Evolutionary conservation across 1,140 invertebrate species (phyloP).

Genomic region (Temnothorax curvispinosus): DNA sequence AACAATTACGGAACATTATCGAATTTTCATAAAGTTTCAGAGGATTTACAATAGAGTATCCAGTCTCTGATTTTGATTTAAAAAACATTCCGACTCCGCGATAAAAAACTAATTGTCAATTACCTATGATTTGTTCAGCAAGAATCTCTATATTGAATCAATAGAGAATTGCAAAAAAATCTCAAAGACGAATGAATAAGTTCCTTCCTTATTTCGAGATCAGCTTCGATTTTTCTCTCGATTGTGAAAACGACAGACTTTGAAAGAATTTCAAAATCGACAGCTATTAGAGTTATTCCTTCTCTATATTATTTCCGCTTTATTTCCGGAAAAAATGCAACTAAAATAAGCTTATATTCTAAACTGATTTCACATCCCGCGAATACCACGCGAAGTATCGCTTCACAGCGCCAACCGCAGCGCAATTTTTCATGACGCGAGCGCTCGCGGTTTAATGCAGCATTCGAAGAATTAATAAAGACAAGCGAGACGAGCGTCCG

Average conservation of each 20-base stretch:
- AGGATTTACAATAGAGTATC: background rate
- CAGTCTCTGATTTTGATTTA: background rate
- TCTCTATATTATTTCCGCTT: background rate
- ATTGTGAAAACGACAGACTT: background rate
- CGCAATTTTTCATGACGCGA: slow-evolving; percentile 39
- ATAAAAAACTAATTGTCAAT: background rate
- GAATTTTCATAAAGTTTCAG: background rate
- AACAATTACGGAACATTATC: slow-evolving; percentile 14
- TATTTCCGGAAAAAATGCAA: background rate
- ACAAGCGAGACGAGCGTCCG: slow-evolving; percentile 1
- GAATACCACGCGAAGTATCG: background rate
- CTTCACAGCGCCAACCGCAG: background rate
- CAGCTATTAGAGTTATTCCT: background rate
- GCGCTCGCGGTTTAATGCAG: background rate
- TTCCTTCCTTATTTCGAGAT: background rate
- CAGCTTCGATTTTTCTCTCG: background rate
- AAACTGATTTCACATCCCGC: background rate
- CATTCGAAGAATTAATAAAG: slow-evolving; percentile 63
- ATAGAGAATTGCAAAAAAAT: background rate
- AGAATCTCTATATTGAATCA: background rate
- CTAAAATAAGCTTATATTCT: background rate
- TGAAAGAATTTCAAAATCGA: background rate
- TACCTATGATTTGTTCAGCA: background rate
- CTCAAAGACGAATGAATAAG: background rate
- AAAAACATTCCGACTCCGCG: background rate